Evolutionary conservation across 2,888 invertebrate genomes (phyloP), one percentile per base, ranked within the genome.

Genomic region (Drosophila mayaguana): DNA sequence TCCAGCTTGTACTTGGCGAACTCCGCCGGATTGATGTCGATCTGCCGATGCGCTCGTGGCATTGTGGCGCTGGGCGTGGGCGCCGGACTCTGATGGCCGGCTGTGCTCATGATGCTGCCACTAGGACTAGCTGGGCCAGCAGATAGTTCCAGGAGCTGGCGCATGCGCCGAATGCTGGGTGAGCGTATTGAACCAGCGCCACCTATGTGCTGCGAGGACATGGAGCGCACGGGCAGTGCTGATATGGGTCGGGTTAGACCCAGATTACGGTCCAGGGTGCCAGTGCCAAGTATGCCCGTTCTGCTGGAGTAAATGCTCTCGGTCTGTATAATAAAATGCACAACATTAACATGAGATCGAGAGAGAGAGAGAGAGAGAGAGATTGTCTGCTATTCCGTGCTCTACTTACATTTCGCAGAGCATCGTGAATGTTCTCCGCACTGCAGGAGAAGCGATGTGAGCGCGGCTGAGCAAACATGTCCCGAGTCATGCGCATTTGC

Each of bases 1-100:
- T 97, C 97, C 89, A 97, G 95, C 93, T 97, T 97, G 93, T 98
- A 97, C 94, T 97, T 97, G 89, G 97, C 95, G 93, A 97, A 98
- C 94, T 97, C 97, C 90, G 96, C 97, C 89, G 97, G 97, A 94
- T 97, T 97, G 83, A 97, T 97, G 93, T 97, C 97, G 81, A 97
- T 94, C 91, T 96, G 95, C 89, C 96, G 94, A 92, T 96, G 96
- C 83, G 94, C 94, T 90, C 96, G 94, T 46, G 95, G 96, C 90
- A 97, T 94, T 59, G 96, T 95, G 18, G 97, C 96, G 63, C 96
- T 95, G 7, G 97, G 96, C 66, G 96, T 96, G 0, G 96, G 96
- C 53, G 96, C 96, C 0, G 96, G 96, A 90, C 96, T 96, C 32
- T 95, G 95, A 76, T 95, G 95, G 2, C 96, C 93, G 20, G 88